Evolutionary conservation across 1,140 invertebrate species (phyloP).

Genomic region (Plectrocnemia conspersa): DNA sequence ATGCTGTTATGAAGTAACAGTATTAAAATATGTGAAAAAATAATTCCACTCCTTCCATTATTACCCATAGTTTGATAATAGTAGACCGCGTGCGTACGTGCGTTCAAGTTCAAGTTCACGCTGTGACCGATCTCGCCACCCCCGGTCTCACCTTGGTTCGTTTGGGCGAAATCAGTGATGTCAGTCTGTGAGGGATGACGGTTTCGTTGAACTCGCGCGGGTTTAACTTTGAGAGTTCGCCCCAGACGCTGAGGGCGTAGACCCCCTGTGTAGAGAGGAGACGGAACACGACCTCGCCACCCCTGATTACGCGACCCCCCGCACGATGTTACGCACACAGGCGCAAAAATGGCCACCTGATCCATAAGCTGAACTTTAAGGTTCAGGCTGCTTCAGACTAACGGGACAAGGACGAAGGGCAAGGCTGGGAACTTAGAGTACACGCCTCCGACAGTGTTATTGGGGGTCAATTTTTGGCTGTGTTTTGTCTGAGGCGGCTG

Average conservation of each 20-base stretch:
- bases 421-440: too few species aligned
- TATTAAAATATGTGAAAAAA: too few species aligned
- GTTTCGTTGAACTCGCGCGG: neutral
- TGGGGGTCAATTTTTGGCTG: too few species aligned
- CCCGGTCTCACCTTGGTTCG: neutral
- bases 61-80: too few species aligned
- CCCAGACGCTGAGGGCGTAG: slow-evolving; percentile 20
- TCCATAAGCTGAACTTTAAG: too few species aligned
- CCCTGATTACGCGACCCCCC: slow-evolving; percentile 14
- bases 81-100: too few species aligned
- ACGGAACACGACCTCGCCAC: slow-evolving; percentile 18
- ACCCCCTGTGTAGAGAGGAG: slow-evolving; percentile 9
- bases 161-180: neutral
- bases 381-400: too few species aligned
- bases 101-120: neutral
- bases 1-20: too few species aligned
- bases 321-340: too few species aligned
- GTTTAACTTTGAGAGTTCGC: slow-evolving; percentile 24
- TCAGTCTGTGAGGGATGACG: neutral
- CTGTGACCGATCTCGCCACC: neutral
- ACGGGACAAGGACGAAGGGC: neutral
- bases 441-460: too few species aligned
- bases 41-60: too few species aligned
- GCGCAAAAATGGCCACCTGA: neutral
- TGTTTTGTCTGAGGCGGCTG: too few species aligned